Base-by-base conservation (phyloP, 35 echinoderm and acorn worm species). In the Eucidaris tribuloides region DNA sequence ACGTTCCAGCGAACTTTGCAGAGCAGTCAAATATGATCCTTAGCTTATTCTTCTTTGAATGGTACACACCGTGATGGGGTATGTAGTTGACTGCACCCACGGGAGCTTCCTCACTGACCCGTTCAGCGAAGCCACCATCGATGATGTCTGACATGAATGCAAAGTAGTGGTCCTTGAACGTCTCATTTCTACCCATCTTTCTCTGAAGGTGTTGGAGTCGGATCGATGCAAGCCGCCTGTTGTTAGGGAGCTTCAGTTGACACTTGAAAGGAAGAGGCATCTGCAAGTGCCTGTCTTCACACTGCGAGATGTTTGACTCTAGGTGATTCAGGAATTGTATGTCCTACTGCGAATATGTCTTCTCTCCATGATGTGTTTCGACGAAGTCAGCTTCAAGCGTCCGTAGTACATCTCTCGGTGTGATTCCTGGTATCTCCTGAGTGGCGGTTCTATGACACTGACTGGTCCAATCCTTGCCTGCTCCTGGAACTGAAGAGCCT, bases 1-100 rank as follows among this genome's bases (percentile, higher is more conserved):
- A 82, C 52, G 91, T 93, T 3, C 85, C 91, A 22, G 52, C 42
- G 28, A 77, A 88, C 59, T 66, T 76, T 1, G 78, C 85, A 3
- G 84, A 63, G 62, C 91, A 88, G 78, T 93, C 91, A 29, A 63
- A 93, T 14, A 88, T 85, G 13, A 93, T 79, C 42, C 91, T 33
- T 4, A 93, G 38, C 58, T 88, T 93, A 13, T 38, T 74, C 50
- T 78, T 93, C 9, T 78, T 30, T 2, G 91, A 79, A 81, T 93
- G 78, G 18, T 46, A 82, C 11, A 93, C 49, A 3, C 64, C 84
- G 45, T 93, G 91, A 59, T 93, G 84, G 55, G 91, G 84, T 22
- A 88, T 77, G 64, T 93, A 93, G 55, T 85, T 79, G 41, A 68
- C 22, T 28, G 19, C 15, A 19, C 79, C 79, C 40, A 71, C 43